Base-by-base conservation (phyloP, 2,888 invertebrate species). In the Embidobia sp. region DNA sequence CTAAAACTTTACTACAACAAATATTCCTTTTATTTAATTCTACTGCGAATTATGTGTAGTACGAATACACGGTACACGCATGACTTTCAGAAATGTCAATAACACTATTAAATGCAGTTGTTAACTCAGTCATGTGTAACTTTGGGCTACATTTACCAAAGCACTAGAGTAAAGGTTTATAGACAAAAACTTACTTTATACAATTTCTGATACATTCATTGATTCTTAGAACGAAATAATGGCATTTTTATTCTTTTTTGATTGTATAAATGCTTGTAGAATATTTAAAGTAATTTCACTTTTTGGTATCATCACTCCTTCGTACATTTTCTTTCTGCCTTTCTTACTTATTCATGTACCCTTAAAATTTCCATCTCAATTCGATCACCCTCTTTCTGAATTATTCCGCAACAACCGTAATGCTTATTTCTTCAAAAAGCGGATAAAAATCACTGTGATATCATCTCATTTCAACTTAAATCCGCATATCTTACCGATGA, bases 291-390 rank as follows among this genome's bases (percentile, higher is more conserved):
- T 48, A 29, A 48, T 48, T 16, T 31, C 48, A 16, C 6, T 10
- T 31, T 48, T 53, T 53, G 26, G 5, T n/a, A 3, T 6, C 53
- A 26, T 37, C 27, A 37, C 35, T 13, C 13, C 22, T 18, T 13
- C 37, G 37, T 31, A 49, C 31, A 49, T 31, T 49, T 10, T 18
- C 16, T 31, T 49, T 31, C n/a, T 10, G n/a, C 31, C 3, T 11
- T 15, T n/a, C 16, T 48, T 29, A 48, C 16, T 40, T 55, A 37
- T 55, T 26, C 55, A 40, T 26, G 37, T 29, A 49, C 27, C 55
- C 55, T 40, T 16, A 40, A 55, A 55, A 37, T 55, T 10, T 27
- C 27, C 26, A 55, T 55, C 22, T 27, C 40, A 55, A 55, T 55
- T 55, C 40, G 40, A 55, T 55, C 55, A 16, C 55, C 40, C 27